phyloP scores from a whole-genome alignment of 1,140 invertebrate genomes.

The Drosophila pectinifera region DNA sequence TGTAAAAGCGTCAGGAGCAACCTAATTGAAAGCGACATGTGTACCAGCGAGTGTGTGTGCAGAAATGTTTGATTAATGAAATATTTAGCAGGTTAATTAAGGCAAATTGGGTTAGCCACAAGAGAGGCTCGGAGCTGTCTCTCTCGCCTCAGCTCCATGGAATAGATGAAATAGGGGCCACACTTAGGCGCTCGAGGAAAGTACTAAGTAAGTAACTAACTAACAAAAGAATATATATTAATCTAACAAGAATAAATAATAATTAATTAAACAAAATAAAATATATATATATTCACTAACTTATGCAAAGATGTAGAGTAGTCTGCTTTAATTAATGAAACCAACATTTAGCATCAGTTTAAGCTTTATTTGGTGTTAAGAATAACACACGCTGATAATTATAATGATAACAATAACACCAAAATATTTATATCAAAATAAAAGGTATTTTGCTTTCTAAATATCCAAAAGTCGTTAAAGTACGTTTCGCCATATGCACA shows the following conservation, averaged over 20 bases:
- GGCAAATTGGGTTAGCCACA: constrained; percentile 79
- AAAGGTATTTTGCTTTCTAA: neutral
- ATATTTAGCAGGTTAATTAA: constrained; percentile 80
- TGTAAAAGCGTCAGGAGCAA: constrained; percentile 47
- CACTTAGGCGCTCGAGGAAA: constrained; percentile 8
- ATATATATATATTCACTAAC: no score
- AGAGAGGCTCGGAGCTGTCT: constrained; percentile 9
- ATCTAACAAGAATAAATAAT: neutral
- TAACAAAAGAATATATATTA: no score
- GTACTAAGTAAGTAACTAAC: no score
- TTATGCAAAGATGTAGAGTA: no score
- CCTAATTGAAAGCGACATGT: constrained; percentile 63
- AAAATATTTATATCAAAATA: neutral
- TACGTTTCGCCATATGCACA: constrained; percentile 9
- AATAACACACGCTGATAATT: no score
- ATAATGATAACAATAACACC: no score
- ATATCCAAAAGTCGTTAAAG: neutral
- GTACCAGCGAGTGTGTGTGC: constrained; percentile 18
- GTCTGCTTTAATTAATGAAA: no score
- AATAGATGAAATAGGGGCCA: neutral
- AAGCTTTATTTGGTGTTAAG: no score
- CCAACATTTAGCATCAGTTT: no score
- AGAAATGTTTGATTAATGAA: constrained; percentile 70
- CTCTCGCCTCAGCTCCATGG: neutral
- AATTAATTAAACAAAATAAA: neutral